Base-by-base conservation (phyloP, 2,797 vertebrate genomes). In the Neolamprologus multifasciatus region DNA sequence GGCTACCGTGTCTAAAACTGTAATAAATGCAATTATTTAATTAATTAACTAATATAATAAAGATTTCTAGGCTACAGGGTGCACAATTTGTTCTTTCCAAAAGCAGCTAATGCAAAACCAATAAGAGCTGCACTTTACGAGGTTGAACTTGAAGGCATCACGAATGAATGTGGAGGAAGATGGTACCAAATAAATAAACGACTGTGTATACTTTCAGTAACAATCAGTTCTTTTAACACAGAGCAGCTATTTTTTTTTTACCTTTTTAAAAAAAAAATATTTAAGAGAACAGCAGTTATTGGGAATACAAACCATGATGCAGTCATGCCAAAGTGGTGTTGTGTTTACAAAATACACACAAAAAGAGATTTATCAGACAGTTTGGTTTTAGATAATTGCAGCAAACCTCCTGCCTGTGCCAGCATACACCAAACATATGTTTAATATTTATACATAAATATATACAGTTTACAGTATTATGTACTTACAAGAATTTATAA, bases 201-300 rank as follows among this genome's bases (percentile, higher is more conserved):
- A 74, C 6, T 17, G 6, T 29, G 43, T 26, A 45, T 17, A 45
- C 40, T 26, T 62, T 19, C 17, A 19, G 57, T 19, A 33, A 62
- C 17, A 62, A 33, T 33, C 29, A 33, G 17, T 64, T 64, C 4
- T 64, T 64, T 64, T 36, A 64, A 36, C 59, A n/a, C 31, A 36
- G 31, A 36, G 59, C 59, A 64, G 7, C 59, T 64, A n/a, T 45
- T 45, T 45, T 12, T 40, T 40, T 57, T 57, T 55, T 9, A 55
- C 14, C 23, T 14, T 14, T 57, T 21, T 55, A 2, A 1, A 3
- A 5, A 1, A 5, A 1, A 1, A 31, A 12, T 13, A 50, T 50
- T 76, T 76, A 17, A 50, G 17, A 31, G 69, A 48, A 50, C 71
- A 26, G 13, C 14, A 31, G 11, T 31, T 76, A 19, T 31, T 31